A percentile compares a stretch with the other conserved stretches of the same genome.
Conservation (phyloP, 1,140 invertebrate species). For the Drosophila kanapiae region DNA sequence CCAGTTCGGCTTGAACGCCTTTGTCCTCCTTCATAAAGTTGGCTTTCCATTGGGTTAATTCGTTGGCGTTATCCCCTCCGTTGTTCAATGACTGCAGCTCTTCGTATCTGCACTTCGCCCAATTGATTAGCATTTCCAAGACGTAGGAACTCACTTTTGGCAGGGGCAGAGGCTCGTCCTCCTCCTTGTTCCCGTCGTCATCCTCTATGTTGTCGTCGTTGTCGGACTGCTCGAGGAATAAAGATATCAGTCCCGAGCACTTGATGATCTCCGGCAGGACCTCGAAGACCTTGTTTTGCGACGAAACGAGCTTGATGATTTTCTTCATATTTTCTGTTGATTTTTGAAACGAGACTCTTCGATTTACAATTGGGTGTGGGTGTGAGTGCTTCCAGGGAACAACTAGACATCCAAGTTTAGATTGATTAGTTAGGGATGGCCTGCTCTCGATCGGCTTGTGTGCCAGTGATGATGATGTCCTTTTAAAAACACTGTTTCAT, state of each 20-base stretch:
- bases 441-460: too few relatives aligned
- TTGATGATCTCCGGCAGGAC: neutral
- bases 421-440: too few relatives aligned
- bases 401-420: too few relatives aligned
- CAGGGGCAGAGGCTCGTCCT: too few relatives aligned
- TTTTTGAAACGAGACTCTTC: neutral
- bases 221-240: neutral
- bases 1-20: neutral
- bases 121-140: neutral
- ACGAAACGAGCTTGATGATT: neutral
- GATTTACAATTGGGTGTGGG: too few relatives aligned
- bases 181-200: neutral
- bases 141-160: too few relatives aligned
- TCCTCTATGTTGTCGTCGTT: too few relatives aligned
- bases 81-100: neutral
- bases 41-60: neutral
- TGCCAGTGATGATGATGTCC: too few relatives aligned
- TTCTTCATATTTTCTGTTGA: neutral
- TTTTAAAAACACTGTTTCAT: too few relatives aligned
- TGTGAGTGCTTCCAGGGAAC: too few relatives aligned
- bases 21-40: neutral
- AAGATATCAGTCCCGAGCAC: neutral
- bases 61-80: neutral
- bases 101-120: neutral
- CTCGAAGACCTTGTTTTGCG: neutral